These are phyloP conservation scores for Boloria selene DNA, from an alignment of 2,888 invertebrate genomes.

Conservation along the genomic window DNA sequence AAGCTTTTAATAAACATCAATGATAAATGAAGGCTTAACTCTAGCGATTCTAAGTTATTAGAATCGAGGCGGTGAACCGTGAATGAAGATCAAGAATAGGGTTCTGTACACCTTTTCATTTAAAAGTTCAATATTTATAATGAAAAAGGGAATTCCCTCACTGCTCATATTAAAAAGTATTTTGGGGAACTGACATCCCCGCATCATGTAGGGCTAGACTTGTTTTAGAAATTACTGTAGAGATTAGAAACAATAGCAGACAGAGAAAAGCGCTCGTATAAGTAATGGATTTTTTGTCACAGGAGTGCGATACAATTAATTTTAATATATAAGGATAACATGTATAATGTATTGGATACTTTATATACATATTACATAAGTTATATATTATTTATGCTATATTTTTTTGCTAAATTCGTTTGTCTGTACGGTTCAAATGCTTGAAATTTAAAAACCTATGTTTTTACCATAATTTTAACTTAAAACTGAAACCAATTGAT, in stretches of 20 bases:
- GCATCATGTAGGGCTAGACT: background rate
- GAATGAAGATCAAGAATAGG: slow-evolving; percentile 23
- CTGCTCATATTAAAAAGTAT: slow-evolving; percentile 34
- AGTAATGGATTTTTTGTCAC: slow-evolving; percentile 1
- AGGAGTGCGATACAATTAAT: too few species aligned
- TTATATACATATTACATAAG: too few species aligned
- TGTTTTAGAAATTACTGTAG: slow-evolving; percentile 26
- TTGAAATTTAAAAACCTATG: too few species aligned
- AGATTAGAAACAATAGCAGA: slow-evolving; percentile 17
- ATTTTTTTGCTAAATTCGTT: too few species aligned
- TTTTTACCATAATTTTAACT: too few species aligned
- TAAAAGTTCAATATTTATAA: slow-evolving; percentile 36
- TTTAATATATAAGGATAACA: too few species aligned
- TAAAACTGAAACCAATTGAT: too few species aligned
- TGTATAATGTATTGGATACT: too few species aligned
- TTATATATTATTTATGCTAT: too few species aligned
- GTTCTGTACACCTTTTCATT: slow-evolving; percentile 33
- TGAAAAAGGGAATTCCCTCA: slow-evolving; percentile 35
- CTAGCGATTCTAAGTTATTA: slow-evolving; percentile 38
- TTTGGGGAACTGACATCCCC: slow-evolving; percentile 23
- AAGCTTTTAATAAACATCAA: slow-evolving; percentile 41
- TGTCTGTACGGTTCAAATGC: too few species aligned
- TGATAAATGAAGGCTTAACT: slow-evolving; percentile 40
- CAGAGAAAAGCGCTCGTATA: background rate
- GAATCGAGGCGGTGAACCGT: slow-evolving; percentile 36